A percentile compares a stretch with the other conserved stretches of the same genome.
phyloP scores from a whole-genome alignment of 2,113 vertebrate genomes.

The Corythoichthys intestinalis region DNA sequence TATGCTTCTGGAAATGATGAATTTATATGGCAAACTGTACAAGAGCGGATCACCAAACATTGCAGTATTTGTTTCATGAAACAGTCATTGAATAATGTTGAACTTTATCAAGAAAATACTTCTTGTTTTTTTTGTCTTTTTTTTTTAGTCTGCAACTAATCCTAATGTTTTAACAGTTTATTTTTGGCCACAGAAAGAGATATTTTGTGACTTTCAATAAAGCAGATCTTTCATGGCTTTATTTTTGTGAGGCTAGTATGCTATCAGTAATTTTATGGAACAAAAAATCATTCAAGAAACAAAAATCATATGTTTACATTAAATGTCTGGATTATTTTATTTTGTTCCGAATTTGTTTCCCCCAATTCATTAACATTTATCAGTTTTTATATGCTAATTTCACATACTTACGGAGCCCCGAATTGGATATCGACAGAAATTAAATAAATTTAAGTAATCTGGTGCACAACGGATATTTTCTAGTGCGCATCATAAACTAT shows the following conservation, averaged over 20 bases:
- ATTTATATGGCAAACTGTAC: constrained; percentile 58
- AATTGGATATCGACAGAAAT: too few species aligned
- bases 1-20: constrained; percentile 47
- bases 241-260: neutral
- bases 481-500: too few species aligned
- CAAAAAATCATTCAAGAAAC: neutral
- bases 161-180: neutral
- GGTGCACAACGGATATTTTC: too few species aligned
- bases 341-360: too few species aligned
- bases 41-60: constrained; percentile 49
- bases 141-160: neutral
- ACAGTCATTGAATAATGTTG: neutral
- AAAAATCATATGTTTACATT: too few species aligned
- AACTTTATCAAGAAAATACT: neutral
- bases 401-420: too few species aligned
- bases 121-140: too few species aligned
- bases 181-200: neutral
- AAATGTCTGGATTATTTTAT: too few species aligned
- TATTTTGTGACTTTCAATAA: neutral
- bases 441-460: too few species aligned
- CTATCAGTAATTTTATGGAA: neutral
- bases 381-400: too few species aligned
- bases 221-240: neutral
- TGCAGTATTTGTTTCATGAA: constrained; percentile 47
- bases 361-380: too few species aligned